Evolutionary conservation across 2,113 vertebrate genomes (phyloP).

Genomic region (Trinectes maculatus): DNA sequence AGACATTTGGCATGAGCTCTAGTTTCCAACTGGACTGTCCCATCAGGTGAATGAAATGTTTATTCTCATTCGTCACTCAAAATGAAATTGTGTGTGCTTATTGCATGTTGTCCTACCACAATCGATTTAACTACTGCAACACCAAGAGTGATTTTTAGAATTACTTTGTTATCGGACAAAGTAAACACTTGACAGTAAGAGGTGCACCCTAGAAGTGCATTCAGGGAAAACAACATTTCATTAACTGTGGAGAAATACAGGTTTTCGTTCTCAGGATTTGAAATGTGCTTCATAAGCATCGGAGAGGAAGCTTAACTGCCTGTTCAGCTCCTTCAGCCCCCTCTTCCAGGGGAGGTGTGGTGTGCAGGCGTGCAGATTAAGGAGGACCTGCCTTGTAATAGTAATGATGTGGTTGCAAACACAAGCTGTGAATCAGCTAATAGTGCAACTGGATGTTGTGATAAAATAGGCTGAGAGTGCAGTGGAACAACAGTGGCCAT

Average conservation of each 20-base stretch:
- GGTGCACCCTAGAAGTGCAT: not conserved
- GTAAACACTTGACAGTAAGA: not conserved
- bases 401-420: slow-evolving; percentile 11
- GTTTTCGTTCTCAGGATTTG: slow-evolving; percentile 20
- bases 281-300: slow-evolving; percentile 45
- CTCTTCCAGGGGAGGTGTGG: slow-evolving; percentile 12
- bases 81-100: no score
- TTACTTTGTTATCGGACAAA: slow-evolving; percentile 4
- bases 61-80: no score
- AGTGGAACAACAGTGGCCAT: not conserved
- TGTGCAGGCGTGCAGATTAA: slow-evolving; percentile 24
- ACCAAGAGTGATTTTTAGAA: no score
- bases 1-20: slow-evolving; percentile 2
- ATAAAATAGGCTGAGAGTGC: not conserved
- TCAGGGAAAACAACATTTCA: slow-evolving; percentile 11
- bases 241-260: slow-evolving; percentile 7
- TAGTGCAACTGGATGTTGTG: not conserved
- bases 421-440: slow-evolving; percentile 20
- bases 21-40: slow-evolving; percentile 5
- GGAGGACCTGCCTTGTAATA: not conserved
- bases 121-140: slow-evolving; percentile 19
- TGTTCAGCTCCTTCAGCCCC: slow-evolving; percentile 31
- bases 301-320: slow-evolving; percentile 41
- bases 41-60: slow-evolving; percentile 15
- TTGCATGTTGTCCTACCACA: no score